Base-by-base conservation (phyloP, 2,888 invertebrate species). In the Atherix ibis region DNA sequence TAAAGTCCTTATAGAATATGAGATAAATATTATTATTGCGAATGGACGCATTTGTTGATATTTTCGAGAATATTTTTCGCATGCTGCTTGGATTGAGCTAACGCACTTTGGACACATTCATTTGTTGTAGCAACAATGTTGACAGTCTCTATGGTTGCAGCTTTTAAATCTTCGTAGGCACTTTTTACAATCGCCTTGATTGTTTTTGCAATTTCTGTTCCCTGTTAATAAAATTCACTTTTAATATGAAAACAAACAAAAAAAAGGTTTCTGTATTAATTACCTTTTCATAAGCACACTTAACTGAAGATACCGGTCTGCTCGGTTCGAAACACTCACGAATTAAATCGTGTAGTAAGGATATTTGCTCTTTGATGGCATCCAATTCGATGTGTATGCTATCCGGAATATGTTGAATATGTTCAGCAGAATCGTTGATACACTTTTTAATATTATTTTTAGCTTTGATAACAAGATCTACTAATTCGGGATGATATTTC, bases 361-460 rank as follows among this genome's bases (percentile, higher is more conserved):
- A 4, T 9, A 35, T 14, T 13, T 35, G 26, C n/a, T 12, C 19
- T 14, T 31, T 26, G 6, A 35, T 31, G 8, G 27, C 26, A 18
- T 35, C 35, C 17, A 31, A 19, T 12, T 35, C 9, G 9, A 26
- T 18, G 8, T 35, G 31, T 3, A 36, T 22, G 17, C 14, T 14
- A n/a, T 31, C 31, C 26, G 10, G 31, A 15, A 36, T 31, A 14
- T 19, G 13, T 14, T 27, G 19, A 22, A 32, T 31, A 4, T 32
- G 31, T 12, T 16, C 15, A 5, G 27, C 16, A n/a, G 36, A 31
- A 22, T n/a, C n/a, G 10, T 26, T 26, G 14, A 26, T 14, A 12
- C 24, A 27, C n/a, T 32, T 18, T 22, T 31, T 31, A 15, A 36
- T 24, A 5, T 22, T 19, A 9, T 27, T 17, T 9, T 13, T 24